phyloP scores from a whole-genome alignment of 2,888 invertebrate species.

The Polymixis flavicincta region DNA sequence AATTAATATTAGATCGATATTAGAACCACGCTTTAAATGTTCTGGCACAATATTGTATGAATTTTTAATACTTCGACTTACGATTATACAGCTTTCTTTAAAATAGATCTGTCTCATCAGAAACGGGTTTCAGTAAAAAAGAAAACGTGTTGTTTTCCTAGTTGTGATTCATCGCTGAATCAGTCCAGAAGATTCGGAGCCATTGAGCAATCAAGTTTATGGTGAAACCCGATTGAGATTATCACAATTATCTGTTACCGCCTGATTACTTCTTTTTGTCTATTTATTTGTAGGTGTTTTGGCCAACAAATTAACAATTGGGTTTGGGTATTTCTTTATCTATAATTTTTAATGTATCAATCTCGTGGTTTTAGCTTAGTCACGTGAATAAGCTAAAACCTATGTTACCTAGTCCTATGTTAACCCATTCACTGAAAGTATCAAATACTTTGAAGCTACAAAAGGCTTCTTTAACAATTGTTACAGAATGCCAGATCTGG shows the following conservation, averaged over 20 bases:
- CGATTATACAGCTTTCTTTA: conserved; percentile 20
- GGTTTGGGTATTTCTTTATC: background rate
- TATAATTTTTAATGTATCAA: background rate
- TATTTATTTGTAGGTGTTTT: background rate
- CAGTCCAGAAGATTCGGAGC: conserved; percentile 35
- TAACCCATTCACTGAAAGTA: background rate
- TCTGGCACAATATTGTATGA: conserved; percentile 11
- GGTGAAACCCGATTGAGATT: background rate
- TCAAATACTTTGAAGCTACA: background rate
- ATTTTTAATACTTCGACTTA: conserved; percentile 8
- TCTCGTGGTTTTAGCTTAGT: background rate
- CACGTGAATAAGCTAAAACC: too few relatives aligned
- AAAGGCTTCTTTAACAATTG: background rate
- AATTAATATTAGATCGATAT: conserved; percentile 42
- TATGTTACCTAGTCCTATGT: too few relatives aligned
- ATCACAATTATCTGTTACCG: background rate
- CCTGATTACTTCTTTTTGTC: background rate
- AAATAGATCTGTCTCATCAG: conserved; percentile 40
- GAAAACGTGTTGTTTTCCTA: conserved; percentile 36
- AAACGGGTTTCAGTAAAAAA: conserved; percentile 45
- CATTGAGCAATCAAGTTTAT: background rate
- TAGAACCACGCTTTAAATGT: conserved; percentile 16
- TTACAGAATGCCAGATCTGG: background rate
- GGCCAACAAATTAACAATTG: background rate
- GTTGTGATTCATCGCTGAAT: conserved; percentile 40